Conservation (phyloP, 2,113 vertebrate species). For the Chaetodon trifascialis region DNA sequence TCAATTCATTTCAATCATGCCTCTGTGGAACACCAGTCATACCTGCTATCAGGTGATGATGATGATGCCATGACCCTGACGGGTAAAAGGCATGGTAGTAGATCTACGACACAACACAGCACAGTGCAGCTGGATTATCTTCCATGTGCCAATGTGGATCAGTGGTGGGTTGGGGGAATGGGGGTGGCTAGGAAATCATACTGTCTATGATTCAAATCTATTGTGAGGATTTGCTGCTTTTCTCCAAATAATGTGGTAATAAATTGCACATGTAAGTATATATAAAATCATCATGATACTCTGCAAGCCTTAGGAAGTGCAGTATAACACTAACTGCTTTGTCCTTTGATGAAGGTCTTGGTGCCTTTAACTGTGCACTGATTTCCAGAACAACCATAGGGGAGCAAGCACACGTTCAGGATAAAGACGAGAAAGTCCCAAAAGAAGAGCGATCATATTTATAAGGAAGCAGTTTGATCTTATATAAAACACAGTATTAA, state of each 20-base stretch:
- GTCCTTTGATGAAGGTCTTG: not conserved
- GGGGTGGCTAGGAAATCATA: not conserved
- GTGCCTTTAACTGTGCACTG: not conserved
- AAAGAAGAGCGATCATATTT: not conserved
- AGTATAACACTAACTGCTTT: not conserved
- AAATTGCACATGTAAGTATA: not conserved
- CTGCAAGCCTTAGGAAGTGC: not conserved
- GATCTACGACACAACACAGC: constrained; percentile 50
- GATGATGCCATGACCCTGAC: constrained; percentile 68
- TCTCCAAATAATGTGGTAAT: not conserved
- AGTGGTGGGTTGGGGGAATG: constrained; percentile 1
- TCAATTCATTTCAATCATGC: constrained; percentile 58
- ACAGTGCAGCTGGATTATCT: constrained; percentile 38
- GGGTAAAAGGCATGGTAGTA: constrained; percentile 43
- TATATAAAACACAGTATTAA: not conserved
- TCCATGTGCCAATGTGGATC: constrained; percentile 31
- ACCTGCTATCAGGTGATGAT: constrained; percentile 49
- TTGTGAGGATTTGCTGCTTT: not conserved
- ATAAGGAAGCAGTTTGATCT: too few species aligned
- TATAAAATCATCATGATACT: not conserved
- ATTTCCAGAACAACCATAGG: not conserved
- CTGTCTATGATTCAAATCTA: too few species aligned
- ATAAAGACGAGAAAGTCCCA: not conserved
- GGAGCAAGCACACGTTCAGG: not conserved
- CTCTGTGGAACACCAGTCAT: constrained; percentile 46